Base-by-base conservation (phyloP, 2,113 vertebrate species). In the Brachionichthys hirsutus region DNA sequence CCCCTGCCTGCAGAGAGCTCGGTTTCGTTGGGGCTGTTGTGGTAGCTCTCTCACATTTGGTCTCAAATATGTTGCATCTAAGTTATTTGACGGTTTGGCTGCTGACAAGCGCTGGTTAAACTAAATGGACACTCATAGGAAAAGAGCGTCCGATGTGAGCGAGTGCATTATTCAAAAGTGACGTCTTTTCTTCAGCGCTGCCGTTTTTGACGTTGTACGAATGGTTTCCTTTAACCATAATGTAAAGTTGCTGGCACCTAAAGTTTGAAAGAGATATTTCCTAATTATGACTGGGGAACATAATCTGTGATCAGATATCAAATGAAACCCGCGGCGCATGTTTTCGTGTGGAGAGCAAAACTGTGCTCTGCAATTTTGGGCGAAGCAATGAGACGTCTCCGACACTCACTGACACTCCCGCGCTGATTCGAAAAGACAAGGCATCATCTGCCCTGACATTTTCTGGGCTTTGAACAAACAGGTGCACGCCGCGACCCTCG, bases 301-400 rank as follows among this genome's bases (percentile, higher is more conserved):
- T 85, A 80, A 86, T 89, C 71, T 81, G 85, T 83, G 78, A 89
- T 89, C 82, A 74, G 73, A 85, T 85, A 85, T 84, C 75, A 85
- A 78, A 84, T 81, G 71, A 81, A 85, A 80, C 81, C 75, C 74
- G 72, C 67, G 56, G 73, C 78, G 78, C 73, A 67, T 86, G 75
- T 80, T 88, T 85, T 81, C 49, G 68, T 75, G 81, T 60, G 72
- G 69, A 80, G 73, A 77, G 70, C 9, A 38, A 38, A 73, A 76
- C 77, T 74, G 82, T 14, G 24, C 80, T 82, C 80, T 83, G 63
- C 75, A 86, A 83, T 87, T 87, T 84, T 84, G 82, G 36, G 87
- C 76, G 10, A 70, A 70, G 80, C 73, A 78, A 78, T 73, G 74
- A 83, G 76, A 85, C 61, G 82, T 79, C 72, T 85, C 78, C 67